Base-by-base conservation (phyloP, 2,113 vertebrate genomes). In the Aegithalos caudatus region DNA sequence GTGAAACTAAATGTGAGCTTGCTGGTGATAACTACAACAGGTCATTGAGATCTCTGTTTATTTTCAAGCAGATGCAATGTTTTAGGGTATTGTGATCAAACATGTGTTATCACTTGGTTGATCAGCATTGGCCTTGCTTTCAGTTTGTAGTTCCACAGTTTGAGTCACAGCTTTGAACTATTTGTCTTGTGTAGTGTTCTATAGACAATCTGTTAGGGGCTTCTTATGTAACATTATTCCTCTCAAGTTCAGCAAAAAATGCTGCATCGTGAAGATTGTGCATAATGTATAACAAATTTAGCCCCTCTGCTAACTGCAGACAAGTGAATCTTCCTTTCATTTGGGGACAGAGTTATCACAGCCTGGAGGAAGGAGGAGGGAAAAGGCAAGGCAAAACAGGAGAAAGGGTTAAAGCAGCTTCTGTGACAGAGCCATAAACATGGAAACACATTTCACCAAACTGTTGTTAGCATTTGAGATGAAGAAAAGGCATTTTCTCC, bases 201-300 rank as follows among this genome's bases (percentile, higher is more conserved):
- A 72, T 29, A 90, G 94, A 80, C 85, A 93, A 88, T 95, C 92
- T 97, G 92, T 83, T 86, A 47, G 56, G 86, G 91, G 86, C 9
- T 94, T 35, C 92, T 97, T 96, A 95, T 67, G 95, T 86, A 94
- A 97, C 67, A 11, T 65, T 33, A 61, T 88, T 92, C 82, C 92
- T 93, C 92, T 80, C 80, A 42, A 97, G 86, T 86, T 96, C 96
- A 96, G 95, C 42, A 66, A 78, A 95, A 97, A 94, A 88, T 70
- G 94, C 91, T 91, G 88, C 92, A 58, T 92, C 7, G 60, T 81
- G 91, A 92, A 96, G 81, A 92, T 54, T 91, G 71, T 90, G 92
- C 95, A 88, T 90, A 92, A 94, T 81, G 67, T 84, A 62, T 9
- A 62, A 94, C 71, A 96, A 94, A 96, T 90, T 83, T 88, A 96